Base-by-base conservation (phyloP, 1,140 invertebrate genomes). In the Rhopalosiphum maidis region DNA sequence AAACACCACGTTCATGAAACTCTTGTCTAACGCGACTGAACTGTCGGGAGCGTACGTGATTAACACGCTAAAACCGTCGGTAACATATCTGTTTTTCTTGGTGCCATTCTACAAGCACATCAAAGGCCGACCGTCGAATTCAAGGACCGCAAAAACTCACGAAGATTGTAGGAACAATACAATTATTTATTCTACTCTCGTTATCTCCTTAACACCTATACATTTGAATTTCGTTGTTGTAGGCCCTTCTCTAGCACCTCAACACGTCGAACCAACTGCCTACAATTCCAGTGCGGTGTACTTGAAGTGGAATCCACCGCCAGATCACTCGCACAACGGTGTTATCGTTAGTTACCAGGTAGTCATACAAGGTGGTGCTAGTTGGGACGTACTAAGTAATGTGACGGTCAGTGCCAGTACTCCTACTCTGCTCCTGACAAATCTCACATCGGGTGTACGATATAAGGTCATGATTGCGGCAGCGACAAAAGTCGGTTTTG, bases 301-400 rank as follows among this genome's bases (percentile, higher is more conserved):
- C 94, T 95, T 98, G 82, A 97, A 97, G 95, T 99, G 98, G 98
- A 97, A 97, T 94, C 96, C 97, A 41, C 98, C 98, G 23, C 96
- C 97, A 87, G 94, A 95, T 25, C 95, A 96, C 94, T 96, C 97
- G 77, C 96, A 97, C 94, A 98, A 98, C 95, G 98, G 98, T 91
- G 95, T 96, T 94, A 96, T 98, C 5, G 95, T 95, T 94, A 96
- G 96, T 37, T 97, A 97, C 94, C 95, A 96, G 94, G 90, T 94
- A 23, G 91, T 94, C 8, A 91, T 94, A 25, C 90, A 93, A 82
- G 90, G 94, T 41, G 94, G 94, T 11, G 94, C 51, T 18, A 95
- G 94, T 90, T 94, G 94, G 51, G 94, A 94, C 4, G 95, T 94
- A 94, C 94, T 96, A 94, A 95, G 95, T 48, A 97, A 97, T 95